Evolutionary conservation across 2,797 vertebrate genomes (phyloP).

Genomic region (Malurus splendens): DNA sequence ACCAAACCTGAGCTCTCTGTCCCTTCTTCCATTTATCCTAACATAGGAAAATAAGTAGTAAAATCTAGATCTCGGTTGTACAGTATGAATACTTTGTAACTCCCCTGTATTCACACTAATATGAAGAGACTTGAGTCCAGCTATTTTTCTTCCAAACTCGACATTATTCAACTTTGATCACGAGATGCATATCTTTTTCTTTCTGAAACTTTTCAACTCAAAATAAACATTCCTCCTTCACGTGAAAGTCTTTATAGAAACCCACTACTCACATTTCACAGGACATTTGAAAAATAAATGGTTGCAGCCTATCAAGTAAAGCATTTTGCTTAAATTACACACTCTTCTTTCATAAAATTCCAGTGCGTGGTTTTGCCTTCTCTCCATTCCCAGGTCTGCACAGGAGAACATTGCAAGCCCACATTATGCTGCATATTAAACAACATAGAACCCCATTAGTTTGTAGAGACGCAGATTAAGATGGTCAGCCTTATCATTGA

Average conservation of each 20-base stretch:
- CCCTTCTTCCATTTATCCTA: background rate
- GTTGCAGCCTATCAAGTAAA: background rate
- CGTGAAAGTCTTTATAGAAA: background rate
- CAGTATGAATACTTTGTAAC: background rate
- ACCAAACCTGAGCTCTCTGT: background rate
- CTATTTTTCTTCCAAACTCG: background rate
- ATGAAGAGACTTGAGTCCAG: background rate
- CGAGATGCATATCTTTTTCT: background rate
- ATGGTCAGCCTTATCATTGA: background rate
- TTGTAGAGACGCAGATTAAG: background rate
- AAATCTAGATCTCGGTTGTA: background rate
- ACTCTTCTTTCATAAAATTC: background rate
- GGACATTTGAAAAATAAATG: background rate
- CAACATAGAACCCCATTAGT: background rate
- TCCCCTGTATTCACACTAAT: background rate
- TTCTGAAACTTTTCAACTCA: background rate
- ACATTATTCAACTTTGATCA: background rate
- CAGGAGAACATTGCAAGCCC: background rate
- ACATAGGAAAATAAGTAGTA: background rate
- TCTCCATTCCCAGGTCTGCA: background rate
- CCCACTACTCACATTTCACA: background rate
- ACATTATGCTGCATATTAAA: background rate
- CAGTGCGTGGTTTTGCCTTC: background rate
- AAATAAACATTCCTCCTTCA: constrained; percentile 18
- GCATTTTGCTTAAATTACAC: background rate